Conservation (phyloP, 2,888 invertebrate species). For the Drosophila formosana region DNA sequence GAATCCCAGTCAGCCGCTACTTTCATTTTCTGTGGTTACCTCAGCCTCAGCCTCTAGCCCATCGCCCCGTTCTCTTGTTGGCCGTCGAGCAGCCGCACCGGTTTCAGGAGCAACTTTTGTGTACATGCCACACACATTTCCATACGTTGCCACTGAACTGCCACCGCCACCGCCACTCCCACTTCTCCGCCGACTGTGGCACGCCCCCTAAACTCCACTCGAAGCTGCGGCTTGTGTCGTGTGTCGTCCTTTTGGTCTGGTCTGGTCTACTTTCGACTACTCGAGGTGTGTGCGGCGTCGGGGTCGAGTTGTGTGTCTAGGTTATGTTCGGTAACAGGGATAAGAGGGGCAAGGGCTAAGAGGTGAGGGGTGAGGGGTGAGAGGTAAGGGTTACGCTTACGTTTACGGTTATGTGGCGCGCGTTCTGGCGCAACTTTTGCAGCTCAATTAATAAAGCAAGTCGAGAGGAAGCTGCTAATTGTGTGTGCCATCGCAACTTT, state of each 20-base stretch:
- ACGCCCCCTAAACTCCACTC: slow-evolving; percentile 22
- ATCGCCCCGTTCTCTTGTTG: not conserved
- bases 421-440: slow-evolving; percentile 72
- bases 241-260: slow-evolving; percentile 47
- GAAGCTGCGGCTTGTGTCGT: slow-evolving; percentile 41
- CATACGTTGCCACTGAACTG: slow-evolving; percentile 60
- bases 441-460: slow-evolving; percentile 81
- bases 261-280: slow-evolving; percentile 28
- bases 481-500: slow-evolving; percentile 67
- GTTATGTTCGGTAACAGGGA: slow-evolving; percentile 26
- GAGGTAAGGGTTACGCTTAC: slow-evolving; percentile 53
- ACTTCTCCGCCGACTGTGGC: not conserved
- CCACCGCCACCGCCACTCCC: slow-evolving; percentile 4
- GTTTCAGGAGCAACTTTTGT: slow-evolving; percentile 69
- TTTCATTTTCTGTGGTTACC: slow-evolving; percentile 66
- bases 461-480: slow-evolving; percentile 78
- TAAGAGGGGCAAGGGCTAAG: slow-evolving; percentile 2
- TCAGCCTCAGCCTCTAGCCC: not conserved
- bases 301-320: slow-evolving; percentile 43
- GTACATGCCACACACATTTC: slow-evolving; percentile 63
- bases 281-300: slow-evolving; percentile 28
- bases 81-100: slow-evolving; percentile 17
- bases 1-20: slow-evolving; percentile 41
- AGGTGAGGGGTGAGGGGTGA: slow-evolving; percentile 13
- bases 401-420: slow-evolving; percentile 52